Base-by-base conservation (phyloP, 1,140 invertebrate species). In the Heterodera carotae region DNA sequence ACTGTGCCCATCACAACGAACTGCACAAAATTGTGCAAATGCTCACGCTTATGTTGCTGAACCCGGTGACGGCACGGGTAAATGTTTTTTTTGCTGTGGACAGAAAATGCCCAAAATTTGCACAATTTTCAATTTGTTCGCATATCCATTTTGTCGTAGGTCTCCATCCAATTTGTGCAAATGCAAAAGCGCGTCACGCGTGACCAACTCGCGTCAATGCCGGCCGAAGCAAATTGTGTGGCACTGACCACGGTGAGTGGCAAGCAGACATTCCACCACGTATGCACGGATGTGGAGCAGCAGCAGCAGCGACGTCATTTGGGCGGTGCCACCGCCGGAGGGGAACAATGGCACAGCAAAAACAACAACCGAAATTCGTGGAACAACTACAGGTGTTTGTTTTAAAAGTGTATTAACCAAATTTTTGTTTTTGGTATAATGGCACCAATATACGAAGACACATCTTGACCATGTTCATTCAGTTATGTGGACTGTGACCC, bases 161-260 rank as follows among this genome's bases (percentile, higher is more conserved):
- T 96, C 77, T 93, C 93, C 67, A 92, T 96, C 3, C 91, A 93
- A 12, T 93, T 95, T 85, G 92, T 94, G 1, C 93, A 92, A 85
- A 92, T 85, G 48, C 76, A 78, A 27, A 53, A 75, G 8, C 81
- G 83, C 10, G 33, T 85, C 25, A 83, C 81, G 4, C 80, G 71
- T 31, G 78, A 80, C 2, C 81, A 85, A 27, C 39, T 88, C n/a
- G 80, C 82, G n/a, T 39, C 59, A 25, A 67, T 81, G 43, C 80
- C 83, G 22, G 27, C 56, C 8, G 81, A 78, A 31, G 73, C 80
- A 12, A 84, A 83, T 80, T 80, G 79, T 56, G 75, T 82, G 39
- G 67, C 76, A 12, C 43, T 79, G 48, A 79, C 67, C 48, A 74
- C 79, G 62, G 82, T 69, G 18, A 80, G 70, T 34, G 56, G 69